These are phyloP conservation scores for Scolopax bukidnonensis DNA, from an alignment of 2,797 vertebrate genomes.

Conservation along the genomic window DNA sequence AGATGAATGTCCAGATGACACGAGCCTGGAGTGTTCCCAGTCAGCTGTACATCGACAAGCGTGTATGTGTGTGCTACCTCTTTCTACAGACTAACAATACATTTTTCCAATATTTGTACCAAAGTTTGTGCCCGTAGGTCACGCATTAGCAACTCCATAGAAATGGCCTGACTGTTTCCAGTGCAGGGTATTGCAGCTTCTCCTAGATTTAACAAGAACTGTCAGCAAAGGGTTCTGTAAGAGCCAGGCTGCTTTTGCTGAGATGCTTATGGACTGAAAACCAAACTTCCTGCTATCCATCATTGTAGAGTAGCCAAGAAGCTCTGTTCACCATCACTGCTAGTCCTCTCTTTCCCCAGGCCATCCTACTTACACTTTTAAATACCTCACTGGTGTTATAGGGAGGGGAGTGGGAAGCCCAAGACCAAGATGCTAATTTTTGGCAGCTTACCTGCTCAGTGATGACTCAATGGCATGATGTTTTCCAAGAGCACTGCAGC, in stretches of 20 bases:
- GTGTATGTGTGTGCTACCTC: too few relatives aligned
- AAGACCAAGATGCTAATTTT: neutral
- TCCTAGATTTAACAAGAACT: neutral
- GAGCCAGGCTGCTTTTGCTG: neutral
- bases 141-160: neutral
- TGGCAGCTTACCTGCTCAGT: neutral
- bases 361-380: neutral
- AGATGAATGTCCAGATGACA: neutral
- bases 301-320: accelerated
- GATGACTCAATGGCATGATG: neutral
- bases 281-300: neutral
- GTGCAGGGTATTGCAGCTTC: neutral
- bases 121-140: neutral
- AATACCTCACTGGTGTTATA: neutral
- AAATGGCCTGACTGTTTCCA: neutral
- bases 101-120: neutral
- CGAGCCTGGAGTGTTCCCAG: accelerated
- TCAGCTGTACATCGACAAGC: neutral
- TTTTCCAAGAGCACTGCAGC: neutral
- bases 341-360: neutral
- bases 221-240: neutral
- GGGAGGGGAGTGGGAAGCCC: neutral
- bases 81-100: neutral
- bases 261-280: neutral
- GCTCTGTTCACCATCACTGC: accelerated